Base-by-base conservation (phyloP, 1,140 invertebrate genomes). In the Gonatopus flavifemur region DNA sequence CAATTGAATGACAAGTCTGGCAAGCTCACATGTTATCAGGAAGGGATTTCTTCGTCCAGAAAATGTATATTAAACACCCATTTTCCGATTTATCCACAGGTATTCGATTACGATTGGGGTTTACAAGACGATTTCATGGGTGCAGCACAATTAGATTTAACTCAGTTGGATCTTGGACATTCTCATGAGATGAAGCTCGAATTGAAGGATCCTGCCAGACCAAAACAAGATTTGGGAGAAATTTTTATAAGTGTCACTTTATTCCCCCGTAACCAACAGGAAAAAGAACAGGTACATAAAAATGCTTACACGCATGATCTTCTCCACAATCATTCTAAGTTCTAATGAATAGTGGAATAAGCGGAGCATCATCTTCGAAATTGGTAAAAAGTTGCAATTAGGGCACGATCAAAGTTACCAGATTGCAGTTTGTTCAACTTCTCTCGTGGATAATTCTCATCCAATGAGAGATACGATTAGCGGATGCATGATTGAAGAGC, bases 81-180 rank as follows among this genome's bases (percentile, higher is more conserved):
- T n/a, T n/a, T 3, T 21, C 15, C 19, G 46, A 37, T 47, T 35
- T 67, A 54, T 51, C 42, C 25, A 15, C 64, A 92, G 89, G 94
- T 98, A 13, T 98, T 93, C 74, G 96, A 99, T 81, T 97, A 97
- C 74, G 97, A 99, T 70, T 96, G 95, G 88, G 96, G 94, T 21
- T 83, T 96, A 37, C 89, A 93, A 79, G 97, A 99, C 76, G 97
- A 99, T 80, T 97, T 96, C 68, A 98, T 99, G 93, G 97, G 97
- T 10, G 85, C 88, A 39, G 89, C 91, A 3, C 83, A 84, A 37
- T 74, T 99, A 49, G 92, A 97, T 72, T 80, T 98, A 21, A 89
- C 88, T 5, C 83, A 85, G 50, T 72, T 98, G 43, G 92, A 96
- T 57, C 78, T 96, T 19, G 89, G 90, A 54, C 86, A 91, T 57